Conservation (phyloP, 2,888 invertebrate species). For the Cephus pygmeus region DNA sequence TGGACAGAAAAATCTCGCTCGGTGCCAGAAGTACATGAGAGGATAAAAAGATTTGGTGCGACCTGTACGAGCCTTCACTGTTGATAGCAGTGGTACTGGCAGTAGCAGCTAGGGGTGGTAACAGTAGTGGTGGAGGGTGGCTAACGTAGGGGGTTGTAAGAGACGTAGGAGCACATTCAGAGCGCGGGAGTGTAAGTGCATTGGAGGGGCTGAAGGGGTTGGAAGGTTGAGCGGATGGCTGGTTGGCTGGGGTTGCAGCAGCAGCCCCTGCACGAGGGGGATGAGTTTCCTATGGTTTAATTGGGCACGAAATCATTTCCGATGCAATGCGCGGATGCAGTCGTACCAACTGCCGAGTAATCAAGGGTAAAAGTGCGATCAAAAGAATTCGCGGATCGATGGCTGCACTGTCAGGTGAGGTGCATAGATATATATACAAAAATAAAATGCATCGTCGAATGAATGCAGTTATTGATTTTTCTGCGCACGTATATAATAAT, state of each 20-base stretch:
- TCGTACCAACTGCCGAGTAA: conserved; percentile 50
- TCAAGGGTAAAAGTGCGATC: conserved; percentile 61
- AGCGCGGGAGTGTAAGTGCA: neutral
- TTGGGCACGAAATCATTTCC: conserved; percentile 66
- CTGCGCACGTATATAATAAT: too few species aligned
- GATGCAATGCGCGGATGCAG: conserved; percentile 61
- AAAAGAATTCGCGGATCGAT: conserved; percentile 34
- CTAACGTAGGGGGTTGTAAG: conserved; percentile 3
- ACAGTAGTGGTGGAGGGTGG: conserved; percentile 19
- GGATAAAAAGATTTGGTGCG: conserved; percentile 42
- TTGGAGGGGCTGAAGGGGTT: conserved; percentile 5
- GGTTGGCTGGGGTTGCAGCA: conserved; percentile 6
- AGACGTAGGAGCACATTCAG: neutral
- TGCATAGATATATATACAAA: neutral
- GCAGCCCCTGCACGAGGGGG: conserved; percentile 34
- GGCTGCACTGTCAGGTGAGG: neutral
- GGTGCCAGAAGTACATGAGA: neutral
- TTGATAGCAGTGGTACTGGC: neutral
- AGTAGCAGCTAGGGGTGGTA: conserved; percentile 25
- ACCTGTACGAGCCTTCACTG: conserved; percentile 28
- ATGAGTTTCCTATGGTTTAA: conserved; percentile 62
- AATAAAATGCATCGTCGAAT: neutral
- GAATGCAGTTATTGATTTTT: neutral
- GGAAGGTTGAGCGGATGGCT: conserved; percentile 15
- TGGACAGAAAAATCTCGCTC: neutral